phyloP scores from a whole-genome alignment of 2,888 invertebrate species.

The Oegoconia quadripuncta region DNA sequence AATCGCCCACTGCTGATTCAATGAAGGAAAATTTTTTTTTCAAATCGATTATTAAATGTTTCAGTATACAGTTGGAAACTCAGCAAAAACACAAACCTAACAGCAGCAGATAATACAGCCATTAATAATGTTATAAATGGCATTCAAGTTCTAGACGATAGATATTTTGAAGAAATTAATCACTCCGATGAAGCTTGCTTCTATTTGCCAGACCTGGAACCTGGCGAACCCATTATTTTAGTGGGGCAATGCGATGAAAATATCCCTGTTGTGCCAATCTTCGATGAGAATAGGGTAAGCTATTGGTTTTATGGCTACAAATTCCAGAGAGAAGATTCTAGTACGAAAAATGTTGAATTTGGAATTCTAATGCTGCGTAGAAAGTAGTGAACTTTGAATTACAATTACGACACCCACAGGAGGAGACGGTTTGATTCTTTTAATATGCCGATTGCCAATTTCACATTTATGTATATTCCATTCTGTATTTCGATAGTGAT shows the following conservation, averaged over 20 bases:
- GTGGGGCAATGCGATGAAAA: conserved; percentile 51
- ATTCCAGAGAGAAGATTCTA: no score
- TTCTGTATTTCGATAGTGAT: no score
- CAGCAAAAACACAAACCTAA: conserved; percentile 40
- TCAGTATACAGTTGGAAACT: conserved; percentile 68
- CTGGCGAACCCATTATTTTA: conserved; percentile 47
- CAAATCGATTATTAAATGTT: conserved; percentile 7
- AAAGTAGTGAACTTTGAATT: no score
- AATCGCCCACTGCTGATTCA: not conserved
- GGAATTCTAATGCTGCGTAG: no score
- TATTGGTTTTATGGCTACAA: no score
- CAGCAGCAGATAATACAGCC: conserved; percentile 23
- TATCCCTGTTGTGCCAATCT: conserved; percentile 44
- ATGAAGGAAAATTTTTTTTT: not conserved
- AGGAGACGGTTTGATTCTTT: no score
- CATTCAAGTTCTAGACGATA: conserved; percentile 40
- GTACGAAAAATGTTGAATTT: no score
- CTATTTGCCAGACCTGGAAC: conserved; percentile 45
- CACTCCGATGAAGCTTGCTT: conserved; percentile 55
- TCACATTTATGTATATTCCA: no score
- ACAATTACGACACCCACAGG: no score
- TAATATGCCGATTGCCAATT: no score
- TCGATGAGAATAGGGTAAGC: conserved; percentile 44
- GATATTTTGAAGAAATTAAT: conserved; percentile 47
- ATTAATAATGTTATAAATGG: conserved; percentile 37